A percentile compares a stretch with the other conserved stretches of the same genome.
Conservation (phyloP, 1,140 invertebrate genomes). For the Temnothorax curvispinosus region DNA sequence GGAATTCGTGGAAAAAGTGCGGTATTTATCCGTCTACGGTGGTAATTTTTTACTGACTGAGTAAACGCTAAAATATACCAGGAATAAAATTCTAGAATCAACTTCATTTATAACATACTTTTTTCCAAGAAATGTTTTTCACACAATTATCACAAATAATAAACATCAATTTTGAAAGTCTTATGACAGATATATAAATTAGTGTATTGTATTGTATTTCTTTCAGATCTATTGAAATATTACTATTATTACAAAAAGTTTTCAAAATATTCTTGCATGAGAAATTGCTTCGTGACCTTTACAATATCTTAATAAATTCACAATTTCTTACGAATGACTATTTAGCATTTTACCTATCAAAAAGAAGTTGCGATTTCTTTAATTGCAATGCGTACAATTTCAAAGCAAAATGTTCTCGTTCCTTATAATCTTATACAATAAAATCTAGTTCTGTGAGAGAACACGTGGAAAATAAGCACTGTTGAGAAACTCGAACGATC, state of each 20-base stretch:
- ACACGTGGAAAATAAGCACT: background rate
- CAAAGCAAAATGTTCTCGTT: background rate
- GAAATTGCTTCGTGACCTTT: background rate
- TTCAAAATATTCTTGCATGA: background rate
- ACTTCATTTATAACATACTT: background rate
- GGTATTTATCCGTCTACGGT: slow-evolving; percentile 4
- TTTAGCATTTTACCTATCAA: slow-evolving; percentile 7
- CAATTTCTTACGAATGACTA: background rate
- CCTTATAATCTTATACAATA: background rate
- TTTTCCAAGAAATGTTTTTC: background rate
- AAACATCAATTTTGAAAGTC: background rate
- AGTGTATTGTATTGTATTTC: background rate
- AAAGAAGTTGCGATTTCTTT: background rate
- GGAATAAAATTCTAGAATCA: background rate
- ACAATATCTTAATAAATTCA: background rate
- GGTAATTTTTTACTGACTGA: background rate
- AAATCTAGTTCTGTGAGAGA: background rate
- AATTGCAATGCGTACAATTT: background rate
- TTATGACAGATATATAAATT: background rate
- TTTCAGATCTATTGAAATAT: background rate
- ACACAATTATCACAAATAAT: background rate
- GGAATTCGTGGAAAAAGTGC: background rate
- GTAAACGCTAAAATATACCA: background rate
- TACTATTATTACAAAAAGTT: background rate
- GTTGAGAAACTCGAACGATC: background rate